Conservation (phyloP, 2,113 vertebrate species). For the Physeter macrocephalus region DNA sequence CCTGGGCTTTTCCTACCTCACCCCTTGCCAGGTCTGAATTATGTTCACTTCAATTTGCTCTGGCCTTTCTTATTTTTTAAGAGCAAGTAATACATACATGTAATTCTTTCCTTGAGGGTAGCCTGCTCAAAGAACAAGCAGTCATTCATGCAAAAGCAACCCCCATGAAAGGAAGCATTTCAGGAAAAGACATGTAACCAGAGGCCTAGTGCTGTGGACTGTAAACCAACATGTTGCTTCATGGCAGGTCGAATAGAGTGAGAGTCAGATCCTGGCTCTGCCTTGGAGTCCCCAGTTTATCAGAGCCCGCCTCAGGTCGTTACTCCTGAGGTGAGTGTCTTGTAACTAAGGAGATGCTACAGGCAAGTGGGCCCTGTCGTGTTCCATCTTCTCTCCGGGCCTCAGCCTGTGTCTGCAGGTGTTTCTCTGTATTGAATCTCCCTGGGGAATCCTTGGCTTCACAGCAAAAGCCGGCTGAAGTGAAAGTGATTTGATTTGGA, state of each 20-base stretch:
- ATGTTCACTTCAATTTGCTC: slow-evolving; percentile 73
- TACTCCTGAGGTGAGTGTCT: slow-evolving; percentile 76
- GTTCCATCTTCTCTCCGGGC: slow-evolving; percentile 81
- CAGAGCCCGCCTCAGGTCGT: slow-evolving; percentile 83
- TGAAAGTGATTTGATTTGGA: slow-evolving; percentile 93
- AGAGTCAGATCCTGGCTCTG: slow-evolving; percentile 71
- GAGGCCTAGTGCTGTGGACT: slow-evolving; percentile 49
- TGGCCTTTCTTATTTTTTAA: slow-evolving; percentile 69
- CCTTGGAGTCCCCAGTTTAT: slow-evolving; percentile 78
- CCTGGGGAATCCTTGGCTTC: slow-evolving; percentile 85
- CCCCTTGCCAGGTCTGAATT: slow-evolving; percentile 31
- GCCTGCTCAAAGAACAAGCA: slow-evolving; percentile 53
- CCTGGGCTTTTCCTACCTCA: background rate
- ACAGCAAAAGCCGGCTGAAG: slow-evolving; percentile 86
- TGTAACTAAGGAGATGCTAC: slow-evolving; percentile 79
- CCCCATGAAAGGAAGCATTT: slow-evolving; percentile 48
- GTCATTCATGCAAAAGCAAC: slow-evolving; percentile 54
- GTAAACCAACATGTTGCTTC: slow-evolving; percentile 64
- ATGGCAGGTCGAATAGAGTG: slow-evolving; percentile 63
- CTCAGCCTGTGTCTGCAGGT: slow-evolving; percentile 86
- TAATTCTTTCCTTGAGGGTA: slow-evolving; percentile 52
- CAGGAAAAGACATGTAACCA: slow-evolving; percentile 23
- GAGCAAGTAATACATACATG: slow-evolving; percentile 15
- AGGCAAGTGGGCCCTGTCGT: slow-evolving; percentile 80
- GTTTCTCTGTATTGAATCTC: slow-evolving; percentile 87